Evolutionary conservation across 2,888 invertebrate genomes (phyloP), one percentile per base, ranked within the genome.

Genomic region (Orgyia antiqua): DNA sequence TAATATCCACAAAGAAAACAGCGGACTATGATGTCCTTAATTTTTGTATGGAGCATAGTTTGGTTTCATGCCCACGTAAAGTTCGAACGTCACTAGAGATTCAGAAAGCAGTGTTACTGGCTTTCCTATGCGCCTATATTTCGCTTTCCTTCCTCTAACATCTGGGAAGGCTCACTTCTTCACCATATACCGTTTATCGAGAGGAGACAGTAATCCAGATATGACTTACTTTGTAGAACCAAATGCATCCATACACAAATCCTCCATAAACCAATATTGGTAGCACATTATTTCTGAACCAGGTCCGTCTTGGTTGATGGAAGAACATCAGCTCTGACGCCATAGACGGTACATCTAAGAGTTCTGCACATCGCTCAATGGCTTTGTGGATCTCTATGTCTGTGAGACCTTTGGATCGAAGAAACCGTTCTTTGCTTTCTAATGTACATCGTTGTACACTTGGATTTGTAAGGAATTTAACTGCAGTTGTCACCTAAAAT

Each of bases 381-480:
- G 95, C 94, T 43, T 88, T 80, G 58, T 90, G 88, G 44, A 95
- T 92, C 74, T 95, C 95, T 1, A 88, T 79, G 27, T 93, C 91
- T 0, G 92, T 91, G 1, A 95, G 79, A 25, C 95, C 95, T 73
- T 95, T 94, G 58, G 89, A 89, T 45, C 90, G 88, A 1, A 95
- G 87, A 72, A 95, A 95, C 42, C 91, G 89, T 65, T 94, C 92
- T 59, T 94, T 95, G 68, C 94, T 93, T 33, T 90, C 88, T 31
- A 93, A 64, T 0, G 95, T 91, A 53, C 93, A 94, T 46, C 89
- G 86, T 29, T 90, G 89, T 2, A 96, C 94, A 68, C 92, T 94
- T n/a, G 93, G 92, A 79, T 96, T 96, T 68, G 92, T 90, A 29
- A 96, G 80, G 82, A 96, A 96, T 60, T 93, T 94, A 2, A 95